These are phyloP conservation scores for Phthorimaea operculella DNA, from an alignment of 1,140 invertebrate genomes.

Conservation along the genomic window DNA sequence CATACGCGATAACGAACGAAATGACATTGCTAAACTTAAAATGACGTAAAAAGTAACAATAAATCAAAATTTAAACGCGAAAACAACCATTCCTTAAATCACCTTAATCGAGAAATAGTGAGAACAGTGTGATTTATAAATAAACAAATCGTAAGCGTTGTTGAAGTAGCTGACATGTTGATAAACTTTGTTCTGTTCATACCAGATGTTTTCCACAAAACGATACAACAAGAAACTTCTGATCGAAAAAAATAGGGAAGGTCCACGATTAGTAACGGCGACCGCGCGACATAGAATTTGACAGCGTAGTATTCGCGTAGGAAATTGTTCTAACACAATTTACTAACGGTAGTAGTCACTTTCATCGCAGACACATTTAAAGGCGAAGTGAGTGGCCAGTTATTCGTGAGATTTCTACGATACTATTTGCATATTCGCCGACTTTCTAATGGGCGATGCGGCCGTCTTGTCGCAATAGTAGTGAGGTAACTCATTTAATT, in stretches of 20 bases:
- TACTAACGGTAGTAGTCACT: conserved; percentile 61
- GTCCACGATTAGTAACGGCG: conserved; percentile 8
- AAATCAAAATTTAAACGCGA: too few species aligned
- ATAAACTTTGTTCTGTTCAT: conserved; percentile 38
- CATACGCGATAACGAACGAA: too few species aligned
- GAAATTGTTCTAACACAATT: conserved; percentile 54
- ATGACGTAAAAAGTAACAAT: too few species aligned
- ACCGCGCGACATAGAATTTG: conserved; percentile 31
- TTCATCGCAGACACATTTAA: conserved; percentile 64
- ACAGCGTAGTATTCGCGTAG: conserved; percentile 25
- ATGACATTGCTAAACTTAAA: too few species aligned
- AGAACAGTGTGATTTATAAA: conserved; percentile 32
- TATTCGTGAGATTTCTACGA: conserved; percentile 66
- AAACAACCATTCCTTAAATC: not conserved
- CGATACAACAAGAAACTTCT: conserved; percentile 17
- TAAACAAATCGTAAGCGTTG: conserved; percentile 35
- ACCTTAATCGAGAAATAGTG: conserved; percentile 19
- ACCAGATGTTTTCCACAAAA: conserved; percentile 23
- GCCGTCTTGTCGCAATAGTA: conserved; percentile 60
- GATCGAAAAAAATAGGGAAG: conserved; percentile 16
- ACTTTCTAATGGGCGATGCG: conserved; percentile 67
- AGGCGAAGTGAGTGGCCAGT: conserved; percentile 64
- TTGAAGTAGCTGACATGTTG: conserved; percentile 27
- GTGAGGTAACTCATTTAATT: conserved; percentile 65
- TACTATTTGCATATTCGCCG: conserved; percentile 67